These are phyloP conservation scores for Strix uralensis DNA, from an alignment of 2,113 vertebrate species.

Conservation along the genomic window DNA sequence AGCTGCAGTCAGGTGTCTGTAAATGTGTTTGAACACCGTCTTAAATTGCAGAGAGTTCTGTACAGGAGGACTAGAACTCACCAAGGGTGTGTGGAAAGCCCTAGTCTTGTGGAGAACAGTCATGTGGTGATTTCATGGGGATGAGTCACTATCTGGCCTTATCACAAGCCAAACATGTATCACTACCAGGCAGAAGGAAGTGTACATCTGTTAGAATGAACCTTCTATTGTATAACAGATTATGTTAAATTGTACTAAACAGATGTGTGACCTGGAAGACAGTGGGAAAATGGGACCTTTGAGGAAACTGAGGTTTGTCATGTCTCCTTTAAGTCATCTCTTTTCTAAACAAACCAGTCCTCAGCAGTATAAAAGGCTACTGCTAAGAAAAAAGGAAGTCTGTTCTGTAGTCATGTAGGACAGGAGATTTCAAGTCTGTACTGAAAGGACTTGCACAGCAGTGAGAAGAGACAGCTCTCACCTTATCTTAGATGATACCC, in stretches of 20 bases:
- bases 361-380: not conserved
- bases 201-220: not conserved
- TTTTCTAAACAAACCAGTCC: not conserved
- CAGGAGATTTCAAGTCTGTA: not conserved
- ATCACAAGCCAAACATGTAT: not conserved
- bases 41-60: not conserved
- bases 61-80: not conserved
- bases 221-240: not conserved
- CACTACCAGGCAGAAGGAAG: not conserved
- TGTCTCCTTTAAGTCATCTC: not conserved
- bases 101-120: not conserved
- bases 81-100: not conserved
- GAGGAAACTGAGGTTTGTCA: not conserved
- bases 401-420: not conserved
- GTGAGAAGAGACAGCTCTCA: not conserved
- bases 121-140: not conserved
- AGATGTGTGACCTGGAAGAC: not conserved
- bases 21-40: not conserved
- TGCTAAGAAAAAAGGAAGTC: not conserved
- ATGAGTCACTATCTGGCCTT: not conserved
- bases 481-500: not conserved
- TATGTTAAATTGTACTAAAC: not conserved
- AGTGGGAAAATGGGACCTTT: not conserved
- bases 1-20: not conserved
- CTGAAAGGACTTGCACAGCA: not conserved